A percentile compares a stretch with the other conserved stretches of the same genome.
phyloP scores from a whole-genome alignment of 2,888 invertebrate species.

The Apocheima hispidaria region DNA sequence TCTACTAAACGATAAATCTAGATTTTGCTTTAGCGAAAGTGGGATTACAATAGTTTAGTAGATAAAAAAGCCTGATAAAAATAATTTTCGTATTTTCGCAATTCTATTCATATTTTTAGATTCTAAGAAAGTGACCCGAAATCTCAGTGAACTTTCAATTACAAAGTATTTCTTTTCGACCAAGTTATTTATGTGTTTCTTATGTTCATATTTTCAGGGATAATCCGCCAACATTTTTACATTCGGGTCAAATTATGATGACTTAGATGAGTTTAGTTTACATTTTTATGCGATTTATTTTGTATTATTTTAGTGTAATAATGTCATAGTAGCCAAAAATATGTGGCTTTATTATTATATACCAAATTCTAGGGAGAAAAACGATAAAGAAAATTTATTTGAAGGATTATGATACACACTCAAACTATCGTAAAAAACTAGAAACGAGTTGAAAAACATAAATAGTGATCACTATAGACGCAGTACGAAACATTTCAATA shows the following conservation, averaged over 20 bases:
- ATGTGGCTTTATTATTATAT: background rate
- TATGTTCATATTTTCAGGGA: conserved; percentile 1
- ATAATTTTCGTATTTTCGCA: no score
- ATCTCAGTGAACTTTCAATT: background rate
- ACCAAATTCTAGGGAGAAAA: background rate
- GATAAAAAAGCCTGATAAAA: no score
- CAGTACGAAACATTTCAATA: no score
- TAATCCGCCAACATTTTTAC: background rate
- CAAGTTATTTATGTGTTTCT: background rate
- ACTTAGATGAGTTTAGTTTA: background rate
- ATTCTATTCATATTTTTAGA: no score
- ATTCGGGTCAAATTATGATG: background rate
- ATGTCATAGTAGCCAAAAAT: background rate
- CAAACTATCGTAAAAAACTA: no score
- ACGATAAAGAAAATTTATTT: background rate
- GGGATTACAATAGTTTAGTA: no score
- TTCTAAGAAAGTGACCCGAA: background rate
- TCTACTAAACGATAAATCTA: no score
- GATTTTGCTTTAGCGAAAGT: no score
- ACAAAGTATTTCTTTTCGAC: background rate
- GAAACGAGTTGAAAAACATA: no score
- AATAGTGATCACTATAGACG: no score
- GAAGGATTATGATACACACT: background rate
- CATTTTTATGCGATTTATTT: conserved; percentile 3
- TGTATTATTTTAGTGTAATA: no score